These are phyloP conservation scores for Chromis chromis DNA, from an alignment of 2,797 vertebrate genomes.

Conservation along the genomic window DNA sequence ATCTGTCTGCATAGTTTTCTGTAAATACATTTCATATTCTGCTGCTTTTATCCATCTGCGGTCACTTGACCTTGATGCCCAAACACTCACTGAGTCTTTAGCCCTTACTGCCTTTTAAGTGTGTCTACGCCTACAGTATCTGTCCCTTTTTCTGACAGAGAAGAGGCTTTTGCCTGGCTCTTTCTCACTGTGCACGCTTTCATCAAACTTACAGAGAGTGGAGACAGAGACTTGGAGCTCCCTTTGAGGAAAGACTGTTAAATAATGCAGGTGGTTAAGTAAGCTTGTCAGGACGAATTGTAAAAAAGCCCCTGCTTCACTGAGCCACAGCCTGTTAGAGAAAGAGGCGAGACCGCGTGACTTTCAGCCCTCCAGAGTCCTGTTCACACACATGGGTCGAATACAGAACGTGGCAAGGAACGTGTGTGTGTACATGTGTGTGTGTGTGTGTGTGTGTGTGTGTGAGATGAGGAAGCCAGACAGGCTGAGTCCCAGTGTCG, in stretches of 20 bases:
- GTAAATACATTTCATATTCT: not conserved
- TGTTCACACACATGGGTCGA: conserved; percentile 46
- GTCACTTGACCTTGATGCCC: conserved; percentile 42
- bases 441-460: conserved; percentile 1
- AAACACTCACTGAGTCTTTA: conserved; percentile 23
- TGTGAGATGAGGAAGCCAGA: conserved; percentile 9
- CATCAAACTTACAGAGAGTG: conserved; percentile 51
- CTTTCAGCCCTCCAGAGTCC: conserved; percentile 58
- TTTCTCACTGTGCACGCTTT: conserved; percentile 40
- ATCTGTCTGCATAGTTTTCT: conserved; percentile 5
- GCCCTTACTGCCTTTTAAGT: conserved; percentile 7
- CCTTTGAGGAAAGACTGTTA: conserved; percentile 71
- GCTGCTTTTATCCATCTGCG: not conserved
- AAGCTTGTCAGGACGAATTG: conserved; percentile 76
- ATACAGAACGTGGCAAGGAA: conserved; percentile 58
- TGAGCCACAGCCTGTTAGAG: conserved; percentile 65
- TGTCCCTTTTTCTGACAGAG: not conserved
- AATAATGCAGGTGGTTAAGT: conserved; percentile 85
- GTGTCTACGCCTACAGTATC: not conserved
- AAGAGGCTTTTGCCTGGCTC: conserved; percentile 8
- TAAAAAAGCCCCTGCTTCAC: conserved; percentile 60
- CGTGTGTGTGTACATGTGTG: conserved; percentile 13
- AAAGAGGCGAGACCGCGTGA: conserved; percentile 37
- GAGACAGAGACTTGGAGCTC: conserved; percentile 45
- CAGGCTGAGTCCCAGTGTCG: conserved; percentile 6